Evolutionary conservation across 2,888 invertebrate genomes (phyloP).

Genomic region (Colletes collaris): DNA sequence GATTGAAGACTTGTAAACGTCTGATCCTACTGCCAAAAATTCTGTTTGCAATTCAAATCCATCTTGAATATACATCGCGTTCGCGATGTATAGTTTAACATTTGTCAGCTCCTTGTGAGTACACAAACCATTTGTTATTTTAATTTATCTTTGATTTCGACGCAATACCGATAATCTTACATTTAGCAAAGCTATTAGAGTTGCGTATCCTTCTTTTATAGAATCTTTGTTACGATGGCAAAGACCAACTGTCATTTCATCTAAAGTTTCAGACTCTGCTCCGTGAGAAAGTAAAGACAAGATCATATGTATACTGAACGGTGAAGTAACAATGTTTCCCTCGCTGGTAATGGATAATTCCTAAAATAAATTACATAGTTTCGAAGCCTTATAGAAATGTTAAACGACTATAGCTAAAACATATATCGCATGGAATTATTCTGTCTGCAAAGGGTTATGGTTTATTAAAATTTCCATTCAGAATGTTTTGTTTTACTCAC

Average conservation of each 20-base stretch:
- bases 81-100: constrained; percentile 87
- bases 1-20: constrained; percentile 87
- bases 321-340: constrained; percentile 75
- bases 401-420: no score
- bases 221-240: constrained; percentile 48
- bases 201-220: constrained; percentile 59
- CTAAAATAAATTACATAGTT: constrained; percentile 56
- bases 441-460: not conserved
- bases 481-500: constrained; percentile 33
- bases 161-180: constrained; percentile 55
- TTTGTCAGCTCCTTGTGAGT: constrained; percentile 79
- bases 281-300: constrained; percentile 77
- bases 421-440: no score
- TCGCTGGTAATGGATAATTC: constrained; percentile 44
- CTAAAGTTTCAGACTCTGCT: constrained; percentile 70
- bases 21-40: constrained; percentile 86
- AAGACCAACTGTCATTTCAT: constrained; percentile 69
- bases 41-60: constrained; percentile 83
- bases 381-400: no score
- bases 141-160: not conserved
- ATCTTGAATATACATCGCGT: constrained; percentile 88
- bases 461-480: not conserved
- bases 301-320: constrained; percentile 78
- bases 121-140: constrained; percentile 1
- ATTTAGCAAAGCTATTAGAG: constrained; percentile 66